Evolutionary conservation across 2,113 vertebrate genomes (phyloP), one percentile per base, ranked within the genome.

Genomic region (Beaufortia kweichowensis): DNA sequence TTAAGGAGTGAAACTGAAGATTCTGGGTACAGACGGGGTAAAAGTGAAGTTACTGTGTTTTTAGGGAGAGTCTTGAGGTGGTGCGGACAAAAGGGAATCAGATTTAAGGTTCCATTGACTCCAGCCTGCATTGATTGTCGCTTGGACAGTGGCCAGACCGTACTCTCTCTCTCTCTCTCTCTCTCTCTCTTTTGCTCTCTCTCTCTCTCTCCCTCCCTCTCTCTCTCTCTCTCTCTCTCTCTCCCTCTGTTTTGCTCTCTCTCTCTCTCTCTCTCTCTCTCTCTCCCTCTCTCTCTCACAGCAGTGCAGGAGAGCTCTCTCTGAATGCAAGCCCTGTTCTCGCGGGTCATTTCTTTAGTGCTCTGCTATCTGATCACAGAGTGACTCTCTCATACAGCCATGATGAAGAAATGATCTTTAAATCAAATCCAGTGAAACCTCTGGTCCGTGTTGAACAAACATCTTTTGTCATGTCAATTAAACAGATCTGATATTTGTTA

Each of bases 81-180:
- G 84, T 76, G 65, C 81, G 73, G 88, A 70, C 81, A 82, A 85
- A 78, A 84, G 85, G 86, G 88, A 88, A 88, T 88, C 84, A 77
- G 86, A 71, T 81, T 87, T 6, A 43, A 85, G 77, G 84, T 88
- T 89, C 80, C 87, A 88, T 84, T 89, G 86, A 90, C 89, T 90
- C 86, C 83, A 83, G 76, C 83, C 86, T 84, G 85, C 88, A 93
- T 91, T 85, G 93, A 94, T 93, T 88, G 87, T 69, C 84, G 59
- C 66, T 60, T 86, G 93, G 92, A 89, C 82, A 85, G 43, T 83
- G 70, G 90, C 92, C 91, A 93, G 71, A 64, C 86, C 28, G 24
- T 65, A 31, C 17, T n/a, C 24, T 12, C 43, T 2, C 23, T 29
- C 65, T 4, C 26, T 2, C 17, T 10, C 17, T 33, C 29, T 2